Percentiles rank a stretch among this genome's conserved stretches.
These are phyloP conservation scores for Pogonophryne albipinna DNA, from an alignment of 2,797 vertebrate species.

Conservation along the genomic window DNA sequence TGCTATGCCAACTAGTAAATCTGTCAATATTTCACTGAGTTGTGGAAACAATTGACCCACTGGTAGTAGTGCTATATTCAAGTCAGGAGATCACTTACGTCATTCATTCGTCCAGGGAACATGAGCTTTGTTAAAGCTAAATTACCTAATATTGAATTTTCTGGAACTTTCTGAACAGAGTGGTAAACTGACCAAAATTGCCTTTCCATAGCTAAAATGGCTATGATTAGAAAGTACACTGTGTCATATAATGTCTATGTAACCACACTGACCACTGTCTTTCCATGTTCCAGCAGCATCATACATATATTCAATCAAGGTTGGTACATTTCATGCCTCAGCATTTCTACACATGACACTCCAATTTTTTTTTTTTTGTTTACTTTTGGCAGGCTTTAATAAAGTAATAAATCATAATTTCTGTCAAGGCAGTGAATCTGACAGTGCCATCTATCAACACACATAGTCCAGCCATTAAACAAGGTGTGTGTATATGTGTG, in stretches of 20 bases:
- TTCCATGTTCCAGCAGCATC: neutral
- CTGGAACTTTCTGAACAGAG: neutral
- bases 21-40: neutral
- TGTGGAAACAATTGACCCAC: neutral
- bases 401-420: conserved; percentile 17
- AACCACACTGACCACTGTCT: conserved; percentile 8
- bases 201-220: neutral
- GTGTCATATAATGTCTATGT: conserved; percentile 22
- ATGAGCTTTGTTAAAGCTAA: neutral
- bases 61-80: neutral
- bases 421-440: conserved; percentile 15
- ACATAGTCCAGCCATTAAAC: conserved; percentile 5
- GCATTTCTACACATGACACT: neutral
- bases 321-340: neutral
- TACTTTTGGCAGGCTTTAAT: neutral
- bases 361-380: conserved; percentile 1
- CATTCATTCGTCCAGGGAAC: neutral
- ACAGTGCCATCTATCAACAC: conserved; percentile 23
- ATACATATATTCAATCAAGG: neutral
- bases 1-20: neutral
- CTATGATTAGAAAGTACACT: conserved; percentile 19
- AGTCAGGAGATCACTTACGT: neutral
- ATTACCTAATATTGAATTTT: neutral
- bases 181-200: neutral
- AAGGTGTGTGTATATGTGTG: neutral